Evolutionary conservation across 2,113 vertebrate species (phyloP).

Genomic region (Rhombomys opimus): DNA sequence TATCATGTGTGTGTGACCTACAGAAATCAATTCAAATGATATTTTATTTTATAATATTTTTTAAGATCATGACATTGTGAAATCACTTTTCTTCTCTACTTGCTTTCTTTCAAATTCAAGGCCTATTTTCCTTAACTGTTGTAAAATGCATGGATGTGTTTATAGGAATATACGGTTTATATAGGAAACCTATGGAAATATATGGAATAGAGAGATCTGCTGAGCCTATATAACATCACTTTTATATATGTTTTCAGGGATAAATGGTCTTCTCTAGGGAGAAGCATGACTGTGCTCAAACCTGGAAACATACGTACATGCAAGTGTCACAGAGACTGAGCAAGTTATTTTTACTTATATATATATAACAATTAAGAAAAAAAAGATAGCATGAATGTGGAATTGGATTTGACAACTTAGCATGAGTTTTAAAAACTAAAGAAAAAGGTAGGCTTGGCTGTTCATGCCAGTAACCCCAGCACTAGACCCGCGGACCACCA

Average conservation of each 20-base stretch:
- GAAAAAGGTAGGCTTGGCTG: neutral
- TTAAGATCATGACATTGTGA: neutral
- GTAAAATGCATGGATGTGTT: neutral
- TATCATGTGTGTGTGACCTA: neutral
- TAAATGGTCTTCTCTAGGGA: too few species aligned
- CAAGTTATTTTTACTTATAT: neutral
- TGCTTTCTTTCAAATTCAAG: neutral
- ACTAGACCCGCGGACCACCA: neutral
- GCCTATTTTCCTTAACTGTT: neutral
- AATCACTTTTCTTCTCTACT: neutral
- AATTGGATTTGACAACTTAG: neutral
- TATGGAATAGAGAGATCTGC: neutral
- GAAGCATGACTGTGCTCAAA: neutral
- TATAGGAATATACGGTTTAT: neutral
- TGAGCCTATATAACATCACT: neutral
- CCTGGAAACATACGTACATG: too few species aligned
- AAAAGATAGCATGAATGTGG: neutral
- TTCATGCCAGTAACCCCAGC: too few species aligned
- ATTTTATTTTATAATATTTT: neutral
- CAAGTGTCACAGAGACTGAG: neutral
- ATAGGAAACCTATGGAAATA: neutral
- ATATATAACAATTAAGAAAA: neutral
- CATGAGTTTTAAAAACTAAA: neutral
- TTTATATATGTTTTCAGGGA: too few species aligned
- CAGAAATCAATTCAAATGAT: neutral